These are phyloP conservation scores for Phrixothrix hirtus DNA, from an alignment of 2,888 invertebrate genomes.

Conservation along the genomic window DNA sequence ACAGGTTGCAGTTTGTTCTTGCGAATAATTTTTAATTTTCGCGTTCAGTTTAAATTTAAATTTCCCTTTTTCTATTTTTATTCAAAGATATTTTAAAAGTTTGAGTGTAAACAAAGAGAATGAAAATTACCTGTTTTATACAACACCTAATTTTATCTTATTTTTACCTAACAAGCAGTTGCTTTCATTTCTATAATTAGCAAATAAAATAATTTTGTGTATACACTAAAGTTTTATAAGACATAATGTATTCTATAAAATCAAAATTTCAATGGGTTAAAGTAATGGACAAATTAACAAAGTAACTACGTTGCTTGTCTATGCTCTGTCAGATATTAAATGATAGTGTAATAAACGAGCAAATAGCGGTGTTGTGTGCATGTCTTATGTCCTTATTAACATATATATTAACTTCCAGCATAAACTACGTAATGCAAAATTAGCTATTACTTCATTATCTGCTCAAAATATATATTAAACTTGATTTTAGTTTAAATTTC, in stretches of 20 bases:
- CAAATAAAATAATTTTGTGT: too few species aligned
- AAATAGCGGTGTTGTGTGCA: slow-evolving; percentile 46
- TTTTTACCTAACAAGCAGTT: too few species aligned
- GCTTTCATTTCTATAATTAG: too few species aligned
- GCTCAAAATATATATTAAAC: too few species aligned
- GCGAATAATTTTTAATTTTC: slow-evolving; percentile 45
- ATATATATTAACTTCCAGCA: slow-evolving; percentile 52
- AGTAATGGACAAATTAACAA: slow-evolving; percentile 36
- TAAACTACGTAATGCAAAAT: slow-evolving; percentile 41
- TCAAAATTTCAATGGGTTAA: slow-evolving; percentile 39
- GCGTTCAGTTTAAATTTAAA: slow-evolving; percentile 21
- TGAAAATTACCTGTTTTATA: too few species aligned
- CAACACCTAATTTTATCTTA: too few species aligned
- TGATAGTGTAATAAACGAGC: slow-evolving; percentile 47
- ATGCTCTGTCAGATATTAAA: slow-evolving; percentile 40
- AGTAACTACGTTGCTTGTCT: slow-evolving; percentile 30
- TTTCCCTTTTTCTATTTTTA: background rate
- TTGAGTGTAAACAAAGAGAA: background rate
- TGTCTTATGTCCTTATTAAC: slow-evolving; percentile 50
- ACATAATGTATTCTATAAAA: slow-evolving; percentile 20
- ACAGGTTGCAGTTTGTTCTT: slow-evolving; percentile 44
- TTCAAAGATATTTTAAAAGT: background rate
- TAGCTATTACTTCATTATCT: slow-evolving; percentile 14
- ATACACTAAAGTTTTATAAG: too few species aligned
- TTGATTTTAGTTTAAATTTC: too few species aligned